A percentile compares a stretch with the other conserved stretches of the same genome.
phyloP scores from a whole-genome alignment of 2,888 invertebrate species.

The Poecilobothrus nobilitatus region DNA sequence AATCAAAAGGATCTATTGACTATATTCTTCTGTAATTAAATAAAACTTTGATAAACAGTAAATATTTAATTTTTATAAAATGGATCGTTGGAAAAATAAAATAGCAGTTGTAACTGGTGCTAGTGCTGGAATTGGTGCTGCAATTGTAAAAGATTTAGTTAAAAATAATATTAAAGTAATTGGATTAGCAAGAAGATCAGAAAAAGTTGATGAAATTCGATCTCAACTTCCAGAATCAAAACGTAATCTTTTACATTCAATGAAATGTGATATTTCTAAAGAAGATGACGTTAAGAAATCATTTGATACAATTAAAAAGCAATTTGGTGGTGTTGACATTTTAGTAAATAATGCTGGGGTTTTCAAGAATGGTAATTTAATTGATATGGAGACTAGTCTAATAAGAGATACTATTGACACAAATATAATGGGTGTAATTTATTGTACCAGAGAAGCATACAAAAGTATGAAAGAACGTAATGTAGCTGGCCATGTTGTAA shows the following conservation, averaged over 20 bases:
- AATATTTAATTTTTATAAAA: constrained; percentile 22
- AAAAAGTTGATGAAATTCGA: constrained; percentile 40
- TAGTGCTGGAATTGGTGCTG: constrained; percentile 54
- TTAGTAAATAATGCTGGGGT: constrained; percentile 54
- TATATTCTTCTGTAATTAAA: no score
- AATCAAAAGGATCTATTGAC: no score
- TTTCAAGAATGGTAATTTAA: constrained; percentile 27
- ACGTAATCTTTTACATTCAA: constrained; percentile 34
- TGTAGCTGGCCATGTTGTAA: constrained; percentile 46
- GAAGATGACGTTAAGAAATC: constrained; percentile 48
- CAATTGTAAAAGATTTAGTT: constrained; percentile 43
- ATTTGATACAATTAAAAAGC: constrained; percentile 47
- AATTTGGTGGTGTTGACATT: constrained; percentile 50
- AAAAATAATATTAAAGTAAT: constrained; percentile 49
- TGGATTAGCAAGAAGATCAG: constrained; percentile 47
- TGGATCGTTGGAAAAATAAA: constrained; percentile 54
- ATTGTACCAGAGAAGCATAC: constrained; percentile 46
- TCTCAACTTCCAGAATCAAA: constrained; percentile 25
- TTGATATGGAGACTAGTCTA: constrained; percentile 28
- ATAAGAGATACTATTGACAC: constrained; percentile 41
- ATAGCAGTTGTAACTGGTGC: constrained; percentile 58
- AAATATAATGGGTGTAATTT: constrained; percentile 45
- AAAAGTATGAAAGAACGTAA: constrained; percentile 45
- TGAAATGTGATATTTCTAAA: constrained; percentile 44
- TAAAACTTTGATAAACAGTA: no score